phyloP scores from a whole-genome alignment of 2,888 invertebrate genomes.

The Sphaerophoria taeniata region DNA sequence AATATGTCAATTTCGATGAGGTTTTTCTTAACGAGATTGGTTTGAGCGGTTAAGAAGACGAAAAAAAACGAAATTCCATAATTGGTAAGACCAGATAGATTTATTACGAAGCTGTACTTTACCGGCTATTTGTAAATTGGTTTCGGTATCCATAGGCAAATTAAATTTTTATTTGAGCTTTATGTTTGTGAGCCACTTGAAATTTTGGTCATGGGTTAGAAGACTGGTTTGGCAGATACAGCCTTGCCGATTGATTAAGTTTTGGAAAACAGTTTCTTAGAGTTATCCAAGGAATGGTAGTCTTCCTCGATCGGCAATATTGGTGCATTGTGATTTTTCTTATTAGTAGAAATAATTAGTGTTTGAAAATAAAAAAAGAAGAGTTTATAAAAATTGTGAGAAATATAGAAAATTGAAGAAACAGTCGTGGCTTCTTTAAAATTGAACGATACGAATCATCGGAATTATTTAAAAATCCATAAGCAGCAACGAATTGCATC shows the following conservation, averaged over 20 bases:
- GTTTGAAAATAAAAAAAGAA: slow-evolving; percentile 4
- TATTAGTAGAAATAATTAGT: background rate
- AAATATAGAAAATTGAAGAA: slow-evolving; percentile 9
- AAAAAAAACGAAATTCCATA: slow-evolving; percentile 51
- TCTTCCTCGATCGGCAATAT: slow-evolving; percentile 14
- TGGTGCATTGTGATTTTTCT: background rate
- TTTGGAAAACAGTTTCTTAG: slow-evolving; percentile 41
- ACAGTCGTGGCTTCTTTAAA: slow-evolving; percentile 61
- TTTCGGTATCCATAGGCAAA: slow-evolving; percentile 47
- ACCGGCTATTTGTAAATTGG: slow-evolving; percentile 40
- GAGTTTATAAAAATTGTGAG: slow-evolving; percentile 45
- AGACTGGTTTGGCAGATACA: slow-evolving; percentile 51
- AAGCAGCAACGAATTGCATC: slow-evolving; percentile 34
- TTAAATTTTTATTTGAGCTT: slow-evolving; percentile 25
- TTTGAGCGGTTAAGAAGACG: slow-evolving; percentile 7
- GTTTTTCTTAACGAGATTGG: slow-evolving; percentile 29
- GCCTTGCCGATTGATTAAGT: background rate
- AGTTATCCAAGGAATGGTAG: slow-evolving; percentile 46
- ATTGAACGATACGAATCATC: slow-evolving; percentile 59
- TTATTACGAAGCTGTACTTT: slow-evolving; percentile 50
- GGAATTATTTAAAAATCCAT: slow-evolving; percentile 54
- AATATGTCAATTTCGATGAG: slow-evolving; percentile 39
- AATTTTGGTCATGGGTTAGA: slow-evolving; percentile 53
- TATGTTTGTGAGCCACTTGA: background rate
- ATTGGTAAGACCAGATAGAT: slow-evolving; percentile 65